Conservation (phyloP, 1,140 invertebrate species). For the Bombus pascuorum region DNA sequence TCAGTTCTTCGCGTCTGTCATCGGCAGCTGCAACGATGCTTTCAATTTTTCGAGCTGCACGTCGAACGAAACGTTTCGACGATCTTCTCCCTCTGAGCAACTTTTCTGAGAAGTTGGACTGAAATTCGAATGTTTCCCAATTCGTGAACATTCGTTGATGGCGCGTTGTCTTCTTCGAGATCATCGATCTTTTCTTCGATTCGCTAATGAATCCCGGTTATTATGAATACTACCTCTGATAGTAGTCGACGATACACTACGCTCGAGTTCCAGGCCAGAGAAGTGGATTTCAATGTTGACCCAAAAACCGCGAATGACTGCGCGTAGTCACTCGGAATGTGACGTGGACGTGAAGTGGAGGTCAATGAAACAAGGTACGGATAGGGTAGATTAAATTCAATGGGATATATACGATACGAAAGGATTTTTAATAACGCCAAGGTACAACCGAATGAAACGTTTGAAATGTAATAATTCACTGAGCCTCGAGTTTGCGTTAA, state of each 20-base stretch:
- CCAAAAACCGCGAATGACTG: conserved; percentile 45
- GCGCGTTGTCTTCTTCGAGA: not conserved
- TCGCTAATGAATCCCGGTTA: conserved; percentile 31
- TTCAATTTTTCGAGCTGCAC: not conserved
- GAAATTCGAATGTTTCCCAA: not conserved
- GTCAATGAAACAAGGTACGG: not conserved
- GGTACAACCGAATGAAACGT: not conserved
- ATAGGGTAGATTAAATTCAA: conserved; percentile 1
- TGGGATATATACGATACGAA: not conserved
- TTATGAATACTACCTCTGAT: not conserved
- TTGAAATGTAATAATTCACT: not conserved
- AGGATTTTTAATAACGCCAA: not conserved
- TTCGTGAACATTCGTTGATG: too few relatives aligned
- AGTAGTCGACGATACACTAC: conserved; percentile 7
- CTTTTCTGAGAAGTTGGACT: too few relatives aligned
- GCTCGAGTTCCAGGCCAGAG: conserved; percentile 7
- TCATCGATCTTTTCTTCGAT: conserved; percentile 17
- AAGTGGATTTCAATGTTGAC: conserved; percentile 52
- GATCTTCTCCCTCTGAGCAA: not conserved
- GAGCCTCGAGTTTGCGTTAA: not conserved
- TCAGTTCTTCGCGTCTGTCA: not conserved
- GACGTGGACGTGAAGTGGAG: conserved; percentile 13
- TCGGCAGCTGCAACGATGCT: not conserved
- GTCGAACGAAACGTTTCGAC: not conserved
- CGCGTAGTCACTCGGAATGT: conserved; percentile 3